Percentiles rank a stretch among this genome's conserved stretches.
phyloP scores from a whole-genome alignment of 2,888 invertebrate species.

The Sialis fuliginosa region DNA sequence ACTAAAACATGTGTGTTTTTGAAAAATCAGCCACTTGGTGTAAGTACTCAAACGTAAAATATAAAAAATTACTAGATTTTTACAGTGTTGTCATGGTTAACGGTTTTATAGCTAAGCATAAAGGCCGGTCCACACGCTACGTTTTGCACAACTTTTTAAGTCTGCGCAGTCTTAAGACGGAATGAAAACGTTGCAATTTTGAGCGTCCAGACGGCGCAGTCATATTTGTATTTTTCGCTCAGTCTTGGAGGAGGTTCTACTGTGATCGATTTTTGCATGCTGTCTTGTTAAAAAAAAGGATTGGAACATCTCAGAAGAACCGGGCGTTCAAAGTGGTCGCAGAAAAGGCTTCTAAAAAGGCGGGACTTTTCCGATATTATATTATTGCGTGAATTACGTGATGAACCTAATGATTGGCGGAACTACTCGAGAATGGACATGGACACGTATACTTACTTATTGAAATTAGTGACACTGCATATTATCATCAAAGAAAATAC shows the following conservation, averaged over 20 bases:
- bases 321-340: slow-evolving; percentile 8
- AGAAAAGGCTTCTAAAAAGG: slow-evolving; percentile 7
- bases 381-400: slow-evolving; percentile 9
- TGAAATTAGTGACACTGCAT: slow-evolving; percentile 11
- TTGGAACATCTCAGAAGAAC: slow-evolving; percentile 6
- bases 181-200: no score
- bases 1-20: no score
- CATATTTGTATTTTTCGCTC: no score
- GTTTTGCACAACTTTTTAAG: no score
- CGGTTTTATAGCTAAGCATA: no score
- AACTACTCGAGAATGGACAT: slow-evolving; percentile 13
- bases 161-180: not conserved
- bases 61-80: no score
- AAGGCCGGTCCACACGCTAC: no score
- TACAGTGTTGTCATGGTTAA: no score
- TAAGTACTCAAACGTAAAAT: no score
- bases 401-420: slow-evolving; percentile 12
- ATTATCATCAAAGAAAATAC: slow-evolving; percentile 12
- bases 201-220: no score
- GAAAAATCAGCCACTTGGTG: no score
- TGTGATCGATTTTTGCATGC: slow-evolving; percentile 7
- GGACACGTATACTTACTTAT: slow-evolving; percentile 10
- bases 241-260: slow-evolving; percentile 8
- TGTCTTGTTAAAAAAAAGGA: slow-evolving; percentile 7
- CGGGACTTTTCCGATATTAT: slow-evolving; percentile 4